Percentiles rank a stretch among this genome's conserved stretches.
Conservation (phyloP, 2,797 vertebrate genomes). For the Diceros bicornis region DNA sequence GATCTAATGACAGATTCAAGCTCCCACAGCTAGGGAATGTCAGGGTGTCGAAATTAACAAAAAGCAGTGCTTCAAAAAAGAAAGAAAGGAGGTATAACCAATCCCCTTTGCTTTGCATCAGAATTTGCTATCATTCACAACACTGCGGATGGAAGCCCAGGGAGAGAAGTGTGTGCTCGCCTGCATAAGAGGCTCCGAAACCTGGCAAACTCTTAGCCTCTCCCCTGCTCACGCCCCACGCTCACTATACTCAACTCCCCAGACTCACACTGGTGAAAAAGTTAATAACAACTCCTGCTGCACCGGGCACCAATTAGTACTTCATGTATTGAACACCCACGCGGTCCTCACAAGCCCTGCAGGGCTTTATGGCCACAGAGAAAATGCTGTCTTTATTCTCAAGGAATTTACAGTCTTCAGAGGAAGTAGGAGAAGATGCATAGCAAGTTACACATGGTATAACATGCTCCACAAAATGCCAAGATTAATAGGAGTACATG, state of each 20-base stretch:
- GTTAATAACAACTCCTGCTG: not conserved
- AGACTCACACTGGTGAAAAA: not conserved
- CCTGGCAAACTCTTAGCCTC: not conserved
- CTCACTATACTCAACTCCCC: not conserved
- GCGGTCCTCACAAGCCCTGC: not conserved
- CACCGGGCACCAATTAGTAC: not conserved
- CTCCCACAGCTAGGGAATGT: not conserved
- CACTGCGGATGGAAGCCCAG: not conserved
- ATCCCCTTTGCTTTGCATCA: not conserved
- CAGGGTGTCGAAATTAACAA: not conserved
- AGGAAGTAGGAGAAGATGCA: not conserved
- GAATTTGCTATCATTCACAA: not conserved
- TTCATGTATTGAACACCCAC: conserved; percentile 30
- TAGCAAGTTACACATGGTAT: not conserved
- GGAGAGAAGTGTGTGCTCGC: not conserved
- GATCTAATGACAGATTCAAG: not conserved
- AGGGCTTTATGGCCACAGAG: not conserved
- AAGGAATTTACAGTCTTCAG: conserved; percentile 49
- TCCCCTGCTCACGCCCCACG: too few relatives aligned
- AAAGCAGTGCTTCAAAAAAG: not conserved
- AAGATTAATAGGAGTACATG: not conserved
- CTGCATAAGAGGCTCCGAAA: not conserved
- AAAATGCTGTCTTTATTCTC: conserved; percentile 67
- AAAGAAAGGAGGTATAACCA: not conserved
- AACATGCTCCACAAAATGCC: not conserved